Evolutionary conservation across 2,888 invertebrate species (phyloP).

Genomic region (Heliconius charithonia): DNA sequence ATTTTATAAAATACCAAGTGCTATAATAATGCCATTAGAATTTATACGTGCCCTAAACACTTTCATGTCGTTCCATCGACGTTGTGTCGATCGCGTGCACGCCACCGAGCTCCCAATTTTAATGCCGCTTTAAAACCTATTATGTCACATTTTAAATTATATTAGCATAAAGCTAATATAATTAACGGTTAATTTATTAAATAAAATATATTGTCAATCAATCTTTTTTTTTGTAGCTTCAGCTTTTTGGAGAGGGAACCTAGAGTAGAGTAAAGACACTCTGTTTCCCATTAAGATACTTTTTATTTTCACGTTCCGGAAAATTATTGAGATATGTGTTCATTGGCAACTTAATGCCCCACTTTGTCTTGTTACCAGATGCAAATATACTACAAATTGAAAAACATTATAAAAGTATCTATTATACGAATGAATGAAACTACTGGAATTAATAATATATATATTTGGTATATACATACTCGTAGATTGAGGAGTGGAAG

Average conservation of each 20-base stretch:
- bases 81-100: constrained; percentile 33
- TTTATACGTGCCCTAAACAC: constrained; percentile 11
- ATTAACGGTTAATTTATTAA: neutral
- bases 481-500: no score
- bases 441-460: no score
- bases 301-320: neutral
- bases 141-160: neutral
- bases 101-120: neutral
- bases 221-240: neutral
- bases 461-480: no score
- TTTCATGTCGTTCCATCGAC: constrained; percentile 15
- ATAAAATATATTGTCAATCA: neutral
- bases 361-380: no score
- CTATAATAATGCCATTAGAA: neutral
- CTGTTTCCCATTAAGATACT: neutral
- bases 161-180: no score
- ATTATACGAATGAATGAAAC: no score
- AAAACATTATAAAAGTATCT: no score
- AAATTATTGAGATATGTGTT: neutral
- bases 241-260: neutral
- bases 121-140: neutral
- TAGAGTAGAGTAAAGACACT: neutral
- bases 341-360: neutral
- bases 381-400: no score
- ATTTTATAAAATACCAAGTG: neutral